Evolutionary conservation across 2,888 invertebrate species (phyloP).

Genomic region (Hanleya hanleyi): DNA sequence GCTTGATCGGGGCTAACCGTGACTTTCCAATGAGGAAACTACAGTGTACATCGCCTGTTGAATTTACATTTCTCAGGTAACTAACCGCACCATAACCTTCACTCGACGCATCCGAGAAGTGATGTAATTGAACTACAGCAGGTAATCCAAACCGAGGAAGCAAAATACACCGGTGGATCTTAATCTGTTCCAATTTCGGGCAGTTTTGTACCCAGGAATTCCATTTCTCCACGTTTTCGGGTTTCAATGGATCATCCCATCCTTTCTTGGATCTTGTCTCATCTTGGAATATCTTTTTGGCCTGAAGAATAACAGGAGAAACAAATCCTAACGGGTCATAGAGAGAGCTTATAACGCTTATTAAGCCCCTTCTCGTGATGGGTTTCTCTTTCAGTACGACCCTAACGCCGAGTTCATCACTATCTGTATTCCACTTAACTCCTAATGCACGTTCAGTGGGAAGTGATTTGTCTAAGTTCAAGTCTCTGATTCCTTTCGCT

Average conservation of each 20-base stretch:
- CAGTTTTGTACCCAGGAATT: conserved; percentile 28
- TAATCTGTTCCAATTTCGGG: conserved; percentile 18
- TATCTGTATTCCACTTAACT: too few relatives aligned
- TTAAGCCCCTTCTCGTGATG: conserved; percentile 31
- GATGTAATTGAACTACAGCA: conserved; percentile 25
- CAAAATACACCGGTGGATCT: too few relatives aligned
- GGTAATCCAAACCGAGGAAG: conserved; percentile 4
- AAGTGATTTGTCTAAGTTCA: too few relatives aligned
- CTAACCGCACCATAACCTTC: too few relatives aligned
- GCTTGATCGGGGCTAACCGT: conserved; percentile 28
- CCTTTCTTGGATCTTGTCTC: conserved; percentile 26
- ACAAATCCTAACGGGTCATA: conserved; percentile 42
- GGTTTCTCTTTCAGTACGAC: conserved; percentile 25
- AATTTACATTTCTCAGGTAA: too few relatives aligned
- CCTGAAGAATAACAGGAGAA: conserved; percentile 26
- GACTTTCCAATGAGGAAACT: conserved; percentile 25
- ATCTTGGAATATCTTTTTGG: conserved; percentile 34
- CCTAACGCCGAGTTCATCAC: too few relatives aligned
- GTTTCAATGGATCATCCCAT: conserved; percentile 38
- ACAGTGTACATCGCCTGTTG: too few relatives aligned
- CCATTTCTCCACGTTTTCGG: conserved; percentile 21
- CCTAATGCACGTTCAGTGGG: too few relatives aligned
- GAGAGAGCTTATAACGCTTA: conserved; percentile 35
- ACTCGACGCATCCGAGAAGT: conserved; percentile 36
- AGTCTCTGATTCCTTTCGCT: too few relatives aligned